phyloP scores from a whole-genome alignment of 1,140 invertebrate genomes.

The Aphelenchoides besseyi region DNA sequence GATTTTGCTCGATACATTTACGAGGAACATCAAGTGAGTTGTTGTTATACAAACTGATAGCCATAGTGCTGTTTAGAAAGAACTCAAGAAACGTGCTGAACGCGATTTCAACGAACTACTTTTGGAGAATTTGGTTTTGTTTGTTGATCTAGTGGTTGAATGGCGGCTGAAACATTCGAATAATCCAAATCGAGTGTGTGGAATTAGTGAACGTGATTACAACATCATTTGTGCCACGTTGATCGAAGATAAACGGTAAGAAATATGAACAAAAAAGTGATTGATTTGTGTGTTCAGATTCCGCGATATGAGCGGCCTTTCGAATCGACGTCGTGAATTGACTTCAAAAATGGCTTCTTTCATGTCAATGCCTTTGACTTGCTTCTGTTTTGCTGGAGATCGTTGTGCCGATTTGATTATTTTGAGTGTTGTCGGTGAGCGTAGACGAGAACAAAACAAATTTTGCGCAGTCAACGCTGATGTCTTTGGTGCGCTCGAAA shows the following conservation, averaged over 20 bases:
- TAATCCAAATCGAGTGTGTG: slow-evolving; percentile 18
- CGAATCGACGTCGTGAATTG: slow-evolving; percentile 20
- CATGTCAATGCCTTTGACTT: slow-evolving; percentile 24
- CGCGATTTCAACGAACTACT: slow-evolving; percentile 87
- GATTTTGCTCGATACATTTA: slow-evolving; percentile 87
- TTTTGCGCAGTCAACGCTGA: slow-evolving; percentile 24
- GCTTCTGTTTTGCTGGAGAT: slow-evolving; percentile 27
- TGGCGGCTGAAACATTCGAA: slow-evolving; percentile 26
- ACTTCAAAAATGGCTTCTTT: slow-evolving; percentile 31
- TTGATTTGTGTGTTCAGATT: slow-evolving; percentile 2
- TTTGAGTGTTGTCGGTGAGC: not conserved
- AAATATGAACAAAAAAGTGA: slow-evolving; percentile 8
- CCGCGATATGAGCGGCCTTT: slow-evolving; percentile 30
- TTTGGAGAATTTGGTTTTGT: slow-evolving; percentile 86
- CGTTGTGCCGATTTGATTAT: slow-evolving; percentile 12
- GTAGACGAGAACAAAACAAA: slow-evolving; percentile 17
- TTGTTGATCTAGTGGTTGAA: slow-evolving; percentile 64
- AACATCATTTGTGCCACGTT: slow-evolving; percentile 17
- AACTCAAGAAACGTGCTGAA: slow-evolving; percentile 71
- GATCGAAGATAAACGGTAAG: slow-evolving; percentile 28
- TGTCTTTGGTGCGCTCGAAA: slow-evolving; percentile 24
- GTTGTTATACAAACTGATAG: slow-evolving; percentile 68
- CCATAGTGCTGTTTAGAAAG: slow-evolving; percentile 24
- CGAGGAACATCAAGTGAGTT: slow-evolving; percentile 87
- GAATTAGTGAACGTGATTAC: slow-evolving; percentile 28